A percentile compares a stretch with the other conserved stretches of the same genome.
These are phyloP conservation scores for Acrossocheilus wenchowensis DNA, from an alignment of 2,797 vertebrate genomes.

Conservation along the genomic window DNA sequence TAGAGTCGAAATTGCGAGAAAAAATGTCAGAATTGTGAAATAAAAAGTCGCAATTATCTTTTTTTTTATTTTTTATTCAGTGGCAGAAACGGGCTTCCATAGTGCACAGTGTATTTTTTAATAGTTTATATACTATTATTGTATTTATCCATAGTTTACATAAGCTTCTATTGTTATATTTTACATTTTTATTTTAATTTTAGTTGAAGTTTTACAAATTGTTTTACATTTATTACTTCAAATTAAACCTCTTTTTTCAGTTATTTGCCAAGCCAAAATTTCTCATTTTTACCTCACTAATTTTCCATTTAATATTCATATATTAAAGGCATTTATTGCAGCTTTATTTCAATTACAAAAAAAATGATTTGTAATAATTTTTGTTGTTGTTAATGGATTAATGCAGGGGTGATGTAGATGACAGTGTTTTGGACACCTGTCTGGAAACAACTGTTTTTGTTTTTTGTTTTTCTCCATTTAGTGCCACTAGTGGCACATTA, in stretches of 20 bases:
- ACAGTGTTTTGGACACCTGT: not conserved
- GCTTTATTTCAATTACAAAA: not conserved
- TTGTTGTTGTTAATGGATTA: not conserved
- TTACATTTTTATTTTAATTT: not conserved
- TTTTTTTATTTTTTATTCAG: too few species aligned
- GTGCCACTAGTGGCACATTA: not conserved
- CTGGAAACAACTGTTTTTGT: not conserved
- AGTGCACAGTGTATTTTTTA: not conserved
- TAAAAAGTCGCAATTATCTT: too few species aligned
- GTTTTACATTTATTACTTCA: not conserved
- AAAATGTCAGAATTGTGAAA: too few species aligned
- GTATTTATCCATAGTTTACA: not conserved
- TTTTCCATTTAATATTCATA: not conserved
- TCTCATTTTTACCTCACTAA: not conserved
- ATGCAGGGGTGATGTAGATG: too few species aligned
- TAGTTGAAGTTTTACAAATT: not conserved
- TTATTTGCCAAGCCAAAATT: not conserved
- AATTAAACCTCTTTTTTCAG: not conserved
- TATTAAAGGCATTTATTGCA: not conserved
- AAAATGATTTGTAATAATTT: not conserved
- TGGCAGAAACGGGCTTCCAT: too few species aligned
- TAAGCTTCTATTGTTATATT: not conserved
- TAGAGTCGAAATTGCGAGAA: too few species aligned
- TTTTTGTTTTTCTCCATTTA: not conserved
- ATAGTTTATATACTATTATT: not conserved